Evolutionary conservation across 1,140 invertebrate genomes (phyloP).

Genomic region (Apis florea): DNA sequence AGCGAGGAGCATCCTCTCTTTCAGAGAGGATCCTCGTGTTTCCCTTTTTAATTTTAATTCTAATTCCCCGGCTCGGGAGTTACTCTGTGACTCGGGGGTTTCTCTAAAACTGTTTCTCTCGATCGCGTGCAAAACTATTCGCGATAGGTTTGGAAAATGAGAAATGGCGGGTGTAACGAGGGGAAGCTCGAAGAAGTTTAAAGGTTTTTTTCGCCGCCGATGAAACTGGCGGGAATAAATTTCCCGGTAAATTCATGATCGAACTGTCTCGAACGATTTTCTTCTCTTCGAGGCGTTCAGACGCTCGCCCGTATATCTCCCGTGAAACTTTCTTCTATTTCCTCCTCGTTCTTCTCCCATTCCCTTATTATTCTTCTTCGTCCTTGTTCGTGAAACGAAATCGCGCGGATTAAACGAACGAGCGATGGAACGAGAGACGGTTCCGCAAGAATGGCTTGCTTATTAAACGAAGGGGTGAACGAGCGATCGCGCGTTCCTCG

Average conservation of each 20-base stretch:
- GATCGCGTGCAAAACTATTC: background rate
- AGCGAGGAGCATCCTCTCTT: too few species aligned
- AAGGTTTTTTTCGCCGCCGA: constrained; percentile 26
- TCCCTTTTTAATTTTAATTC: too few species aligned
- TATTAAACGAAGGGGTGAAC: constrained; percentile 52
- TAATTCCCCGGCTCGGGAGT: too few species aligned
- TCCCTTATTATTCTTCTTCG: too few species aligned
- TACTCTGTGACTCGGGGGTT: too few species aligned
- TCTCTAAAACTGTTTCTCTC: background rate
- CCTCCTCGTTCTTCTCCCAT: too few species aligned
- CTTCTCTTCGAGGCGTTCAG: constrained; percentile 6
- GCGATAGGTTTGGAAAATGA: constrained; percentile 34
- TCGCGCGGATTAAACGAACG: background rate
- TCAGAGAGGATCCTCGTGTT: too few species aligned
- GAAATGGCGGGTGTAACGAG: constrained; percentile 39
- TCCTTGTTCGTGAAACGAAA: background rate
- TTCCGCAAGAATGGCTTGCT: constrained; percentile 34
- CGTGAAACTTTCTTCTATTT: background rate
- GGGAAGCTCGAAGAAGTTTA: constrained; percentile 46
- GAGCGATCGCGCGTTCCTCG: constrained; percentile 67
- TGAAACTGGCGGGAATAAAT: constrained; percentile 52
- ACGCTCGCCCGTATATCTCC: background rate
- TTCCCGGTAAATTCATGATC: constrained; percentile 53
- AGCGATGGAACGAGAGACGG: background rate
- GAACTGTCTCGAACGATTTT: constrained; percentile 40